Conservation (phyloP, 2,888 invertebrate genomes). For the Aphrophora alni region DNA sequence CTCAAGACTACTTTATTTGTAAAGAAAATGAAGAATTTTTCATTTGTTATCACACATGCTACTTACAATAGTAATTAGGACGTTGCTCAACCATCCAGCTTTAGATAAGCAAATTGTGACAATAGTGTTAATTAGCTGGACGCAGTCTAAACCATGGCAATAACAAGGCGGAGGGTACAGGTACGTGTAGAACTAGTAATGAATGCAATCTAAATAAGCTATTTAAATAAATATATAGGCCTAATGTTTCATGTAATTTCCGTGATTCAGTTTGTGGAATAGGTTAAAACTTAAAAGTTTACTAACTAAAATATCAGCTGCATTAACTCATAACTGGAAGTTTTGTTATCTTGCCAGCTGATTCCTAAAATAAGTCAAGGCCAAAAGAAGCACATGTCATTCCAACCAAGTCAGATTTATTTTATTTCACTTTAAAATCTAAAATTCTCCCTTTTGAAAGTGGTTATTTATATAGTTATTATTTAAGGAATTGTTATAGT, state of each 20-base stretch:
- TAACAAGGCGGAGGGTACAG: neutral
- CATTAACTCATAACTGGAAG: neutral
- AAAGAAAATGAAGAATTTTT: constrained; percentile 21
- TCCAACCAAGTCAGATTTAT: neutral
- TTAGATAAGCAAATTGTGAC: neutral
- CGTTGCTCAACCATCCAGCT: neutral
- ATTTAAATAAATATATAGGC: too few relatives aligned
- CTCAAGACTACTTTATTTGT: neutral
- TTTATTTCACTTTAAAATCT: too few relatives aligned
- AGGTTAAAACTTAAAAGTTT: neutral
- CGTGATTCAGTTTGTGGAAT: too few relatives aligned
- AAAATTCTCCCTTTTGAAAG: too few relatives aligned
- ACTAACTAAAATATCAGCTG: neutral
- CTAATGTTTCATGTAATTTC: too few relatives aligned
- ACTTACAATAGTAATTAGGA: neutral
- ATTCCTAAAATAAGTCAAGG: constrained; percentile 12
- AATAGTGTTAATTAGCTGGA: neutral
- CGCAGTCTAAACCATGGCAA: neutral
- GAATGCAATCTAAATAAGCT: neutral
- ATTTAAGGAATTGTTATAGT: too few relatives aligned
- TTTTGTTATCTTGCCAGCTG: neutral
- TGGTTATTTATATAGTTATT: too few relatives aligned
- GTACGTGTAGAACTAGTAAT: neutral
- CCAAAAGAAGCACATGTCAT: neutral
- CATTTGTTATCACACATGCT: neutral